Conservation (phyloP, 2,888 invertebrate genomes). For the Chouioia cunea region DNA sequence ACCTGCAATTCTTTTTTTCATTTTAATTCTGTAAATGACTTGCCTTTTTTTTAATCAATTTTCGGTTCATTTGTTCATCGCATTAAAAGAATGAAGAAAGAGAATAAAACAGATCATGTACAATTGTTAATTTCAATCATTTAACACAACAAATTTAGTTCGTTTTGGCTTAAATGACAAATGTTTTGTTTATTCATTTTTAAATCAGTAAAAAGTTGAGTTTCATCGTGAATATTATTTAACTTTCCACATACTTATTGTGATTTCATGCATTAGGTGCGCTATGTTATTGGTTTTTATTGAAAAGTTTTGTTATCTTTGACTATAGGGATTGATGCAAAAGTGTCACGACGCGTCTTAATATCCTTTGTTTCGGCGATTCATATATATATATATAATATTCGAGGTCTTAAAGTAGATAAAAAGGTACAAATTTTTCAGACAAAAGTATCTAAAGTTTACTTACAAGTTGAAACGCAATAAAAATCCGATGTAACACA, state of each 20-base stretch:
- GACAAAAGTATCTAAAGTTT: slow-evolving; percentile 35
- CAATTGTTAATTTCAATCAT: slow-evolving; percentile 54
- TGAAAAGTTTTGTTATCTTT: slow-evolving; percentile 52
- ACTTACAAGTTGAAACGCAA: slow-evolving; percentile 45
- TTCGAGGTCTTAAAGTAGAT: slow-evolving; percentile 46
- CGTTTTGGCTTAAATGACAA: slow-evolving; percentile 62
- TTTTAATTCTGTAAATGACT: slow-evolving; percentile 46
- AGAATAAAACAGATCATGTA: slow-evolving; percentile 46
- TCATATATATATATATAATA: slow-evolving; percentile 29
- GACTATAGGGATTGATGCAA: slow-evolving; percentile 65
- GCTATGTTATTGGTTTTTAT: slow-evolving; percentile 50
- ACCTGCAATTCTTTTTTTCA: slow-evolving; percentile 52
- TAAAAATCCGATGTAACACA: slow-evolving; percentile 44
- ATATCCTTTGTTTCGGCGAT: slow-evolving; percentile 42
- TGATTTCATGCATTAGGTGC: slow-evolving; percentile 52
- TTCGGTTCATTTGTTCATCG: slow-evolving; percentile 35
- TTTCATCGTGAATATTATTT: slow-evolving; percentile 59
- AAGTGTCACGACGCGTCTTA: slow-evolving; percentile 52
- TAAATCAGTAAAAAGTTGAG: slow-evolving; percentile 64
- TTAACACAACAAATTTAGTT: slow-evolving; percentile 60
- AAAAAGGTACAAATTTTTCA: slow-evolving; percentile 44
- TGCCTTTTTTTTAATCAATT: slow-evolving; percentile 50
- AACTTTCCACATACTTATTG: slow-evolving; percentile 57
- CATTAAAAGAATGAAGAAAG: too few species aligned
- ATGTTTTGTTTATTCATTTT: slow-evolving; percentile 59